A percentile compares a stretch with the other conserved stretches of the same genome.
These are phyloP conservation scores for Echinometra lucunter DNA, from an alignment of 53 echinoderm and acorn worm genomes.

Conservation along the genomic window DNA sequence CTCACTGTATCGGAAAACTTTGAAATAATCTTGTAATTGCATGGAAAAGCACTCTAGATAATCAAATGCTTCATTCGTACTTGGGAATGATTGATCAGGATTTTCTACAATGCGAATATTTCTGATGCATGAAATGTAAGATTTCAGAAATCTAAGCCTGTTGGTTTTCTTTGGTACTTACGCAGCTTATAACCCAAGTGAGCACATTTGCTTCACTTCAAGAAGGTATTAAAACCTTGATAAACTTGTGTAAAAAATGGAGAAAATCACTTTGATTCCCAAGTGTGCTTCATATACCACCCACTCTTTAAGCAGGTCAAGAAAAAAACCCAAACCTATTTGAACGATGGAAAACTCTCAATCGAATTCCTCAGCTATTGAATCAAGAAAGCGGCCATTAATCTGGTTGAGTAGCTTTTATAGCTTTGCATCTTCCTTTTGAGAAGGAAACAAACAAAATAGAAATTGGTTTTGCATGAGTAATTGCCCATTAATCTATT, in stretches of 20 bases:
- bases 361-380: neutral
- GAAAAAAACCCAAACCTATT: neutral
- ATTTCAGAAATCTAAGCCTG: too few species aligned
- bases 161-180: too few species aligned
- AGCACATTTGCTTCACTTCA: too few species aligned
- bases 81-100: too few species aligned
- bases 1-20: too few species aligned
- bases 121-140: too few species aligned
- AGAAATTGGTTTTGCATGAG: slow-evolving; percentile 31
- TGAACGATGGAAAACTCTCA: neutral
- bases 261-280: neutral
- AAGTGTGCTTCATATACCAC: neutral
- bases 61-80: too few species aligned
- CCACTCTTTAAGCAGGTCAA: neutral
- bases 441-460: slow-evolving; percentile 25
- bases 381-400: neutral
- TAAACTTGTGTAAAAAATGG: neutral
- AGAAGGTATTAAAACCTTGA: too few species aligned
- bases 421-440: slow-evolving; percentile 15
- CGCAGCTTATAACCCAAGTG: too few species aligned
- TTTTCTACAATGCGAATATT: too few species aligned
- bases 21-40: too few species aligned
- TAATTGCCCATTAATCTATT: slow-evolving; percentile 15
- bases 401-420: slow-evolving; percentile 10
- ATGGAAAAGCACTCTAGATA: too few species aligned